These are phyloP conservation scores for Lamellibrachia satsuma DNA, from an alignment of 2,888 invertebrate species.

Conservation along the genomic window DNA sequence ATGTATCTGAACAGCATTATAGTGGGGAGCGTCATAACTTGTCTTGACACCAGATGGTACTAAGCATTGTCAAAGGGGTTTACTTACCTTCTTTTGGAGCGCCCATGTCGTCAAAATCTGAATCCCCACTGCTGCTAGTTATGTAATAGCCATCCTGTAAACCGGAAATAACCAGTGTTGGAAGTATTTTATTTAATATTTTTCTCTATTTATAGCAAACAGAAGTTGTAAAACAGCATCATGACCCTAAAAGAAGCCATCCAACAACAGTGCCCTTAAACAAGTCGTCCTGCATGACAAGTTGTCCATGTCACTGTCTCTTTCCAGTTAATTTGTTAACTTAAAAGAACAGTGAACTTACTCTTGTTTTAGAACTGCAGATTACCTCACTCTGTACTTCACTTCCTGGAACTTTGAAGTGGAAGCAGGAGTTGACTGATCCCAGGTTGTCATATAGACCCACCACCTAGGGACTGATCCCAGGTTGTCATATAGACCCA, in stretches of 20 bases:
- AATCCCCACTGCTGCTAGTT: neutral
- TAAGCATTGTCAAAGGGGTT: neutral
- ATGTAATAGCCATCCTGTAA: neutral
- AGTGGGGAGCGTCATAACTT: neutral
- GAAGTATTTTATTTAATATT: neutral
- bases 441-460: neutral
- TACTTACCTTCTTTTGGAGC: neutral
- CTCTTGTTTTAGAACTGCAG: too few relatives aligned
- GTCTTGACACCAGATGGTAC: too few relatives aligned
- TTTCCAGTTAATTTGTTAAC: too few relatives aligned
- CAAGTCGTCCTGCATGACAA: too few relatives aligned
- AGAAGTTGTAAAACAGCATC: neutral
- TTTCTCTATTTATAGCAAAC: neutral
- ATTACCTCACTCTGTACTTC: too few relatives aligned
- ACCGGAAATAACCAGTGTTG: neutral
- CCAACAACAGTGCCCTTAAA: too few relatives aligned
- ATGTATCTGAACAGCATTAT: neutral
- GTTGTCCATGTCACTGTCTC: too few relatives aligned
- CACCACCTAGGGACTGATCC: neutral
- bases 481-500: neutral
- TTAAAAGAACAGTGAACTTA: too few relatives aligned
- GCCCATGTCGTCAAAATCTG: conserved; percentile 6
- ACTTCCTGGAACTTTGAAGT: neutral
- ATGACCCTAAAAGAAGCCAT: neutral
- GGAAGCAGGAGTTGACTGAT: neutral